Conservation (phyloP, 2,888 invertebrate genomes). For the Darwinula stevensoni region DNA sequence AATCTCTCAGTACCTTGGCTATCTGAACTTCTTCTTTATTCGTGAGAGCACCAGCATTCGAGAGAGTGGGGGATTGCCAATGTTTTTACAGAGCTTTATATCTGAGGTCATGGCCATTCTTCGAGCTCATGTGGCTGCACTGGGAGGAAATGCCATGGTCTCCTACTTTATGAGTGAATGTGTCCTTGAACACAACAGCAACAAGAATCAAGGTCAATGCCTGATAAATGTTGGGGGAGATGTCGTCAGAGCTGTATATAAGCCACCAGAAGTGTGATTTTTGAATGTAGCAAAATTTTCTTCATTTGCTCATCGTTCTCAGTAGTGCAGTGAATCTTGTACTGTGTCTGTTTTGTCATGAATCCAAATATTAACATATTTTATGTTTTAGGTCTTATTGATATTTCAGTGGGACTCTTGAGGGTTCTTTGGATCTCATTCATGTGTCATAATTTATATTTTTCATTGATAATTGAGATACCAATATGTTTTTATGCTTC, state of each 20-base stretch:
- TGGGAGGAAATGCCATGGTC: slow-evolving; percentile 84
- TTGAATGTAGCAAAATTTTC: too few relatives aligned
- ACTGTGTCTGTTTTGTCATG: too few relatives aligned
- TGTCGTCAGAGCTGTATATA: slow-evolving; percentile 26
- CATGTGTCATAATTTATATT: too few relatives aligned
- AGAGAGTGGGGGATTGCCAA: slow-evolving; percentile 70
- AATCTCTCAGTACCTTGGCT: slow-evolving; percentile 54
- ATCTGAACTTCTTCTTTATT: slow-evolving; percentile 77
- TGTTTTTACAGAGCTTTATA: slow-evolving; percentile 76
- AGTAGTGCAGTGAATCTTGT: too few relatives aligned
- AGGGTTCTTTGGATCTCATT: too few relatives aligned
- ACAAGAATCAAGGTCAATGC: slow-evolving; percentile 65
- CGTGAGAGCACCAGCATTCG: slow-evolving; percentile 71
- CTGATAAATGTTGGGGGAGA: slow-evolving; percentile 84
- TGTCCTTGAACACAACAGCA: slow-evolving; percentile 59
- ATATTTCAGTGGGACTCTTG: too few relatives aligned
- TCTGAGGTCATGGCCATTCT: slow-evolving; percentile 78
- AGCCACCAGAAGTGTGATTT: too few relatives aligned
- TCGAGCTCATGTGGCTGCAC: slow-evolving; percentile 63
- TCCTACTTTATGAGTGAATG: slow-evolving; percentile 78
- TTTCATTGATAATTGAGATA: too few relatives aligned
- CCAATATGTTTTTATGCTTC: too few relatives aligned
- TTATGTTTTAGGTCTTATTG: too few relatives aligned
- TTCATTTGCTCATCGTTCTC: too few relatives aligned
- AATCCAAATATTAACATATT: too few relatives aligned